Percentiles rank a stretch among this genome's conserved stretches.
phyloP scores from a whole-genome alignment of 2,888 invertebrate species.

The Ligdia adustata region DNA sequence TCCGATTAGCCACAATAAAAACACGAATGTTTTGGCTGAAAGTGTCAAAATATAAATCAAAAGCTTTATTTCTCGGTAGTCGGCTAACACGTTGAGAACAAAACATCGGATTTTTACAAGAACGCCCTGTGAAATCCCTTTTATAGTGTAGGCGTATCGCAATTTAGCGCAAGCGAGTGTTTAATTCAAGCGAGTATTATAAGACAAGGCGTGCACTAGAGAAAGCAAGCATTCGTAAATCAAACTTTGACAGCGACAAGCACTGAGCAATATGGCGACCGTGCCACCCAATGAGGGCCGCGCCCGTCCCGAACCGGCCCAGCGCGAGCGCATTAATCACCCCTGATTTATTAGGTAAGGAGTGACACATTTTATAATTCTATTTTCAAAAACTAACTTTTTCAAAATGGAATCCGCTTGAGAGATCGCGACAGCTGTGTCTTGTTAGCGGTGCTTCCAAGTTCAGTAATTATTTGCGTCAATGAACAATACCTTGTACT shows the following conservation, averaged over 20 bases:
- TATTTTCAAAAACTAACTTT: slow-evolving; percentile 82
- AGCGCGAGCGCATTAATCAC: slow-evolving; percentile 79
- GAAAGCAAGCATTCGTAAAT: slow-evolving; percentile 76
- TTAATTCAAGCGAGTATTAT: slow-evolving; percentile 67
- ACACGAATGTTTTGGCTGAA: slow-evolving; percentile 70
- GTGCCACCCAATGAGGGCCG: slow-evolving; percentile 80
- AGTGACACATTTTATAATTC: slow-evolving; percentile 83
- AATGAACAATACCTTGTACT: slow-evolving; percentile 60
- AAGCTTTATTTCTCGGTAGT: slow-evolving; percentile 57
- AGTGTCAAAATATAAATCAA: slow-evolving; percentile 77
- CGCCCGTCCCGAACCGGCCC: slow-evolving; percentile 75
- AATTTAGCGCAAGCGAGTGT: slow-evolving; percentile 53
- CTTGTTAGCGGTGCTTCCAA: slow-evolving; percentile 74
- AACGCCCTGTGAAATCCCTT: slow-evolving; percentile 55
- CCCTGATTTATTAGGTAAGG: slow-evolving; percentile 79
- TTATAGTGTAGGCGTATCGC: slow-evolving; percentile 38
- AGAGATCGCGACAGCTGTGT: slow-evolving; percentile 78
- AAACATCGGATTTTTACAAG: slow-evolving; percentile 64
- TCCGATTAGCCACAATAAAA: slow-evolving; percentile 58
- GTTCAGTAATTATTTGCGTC: slow-evolving; percentile 71
- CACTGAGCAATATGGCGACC: slow-evolving; percentile 81
- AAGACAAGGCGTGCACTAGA: slow-evolving; percentile 78
- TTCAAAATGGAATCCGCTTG: slow-evolving; percentile 76
- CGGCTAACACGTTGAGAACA: slow-evolving; percentile 64
- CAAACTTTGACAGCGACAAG: slow-evolving; percentile 84